These are phyloP conservation scores for Callosobruchus maculatus DNA, from an alignment of 2,888 invertebrate species.

Conservation along the genomic window DNA sequence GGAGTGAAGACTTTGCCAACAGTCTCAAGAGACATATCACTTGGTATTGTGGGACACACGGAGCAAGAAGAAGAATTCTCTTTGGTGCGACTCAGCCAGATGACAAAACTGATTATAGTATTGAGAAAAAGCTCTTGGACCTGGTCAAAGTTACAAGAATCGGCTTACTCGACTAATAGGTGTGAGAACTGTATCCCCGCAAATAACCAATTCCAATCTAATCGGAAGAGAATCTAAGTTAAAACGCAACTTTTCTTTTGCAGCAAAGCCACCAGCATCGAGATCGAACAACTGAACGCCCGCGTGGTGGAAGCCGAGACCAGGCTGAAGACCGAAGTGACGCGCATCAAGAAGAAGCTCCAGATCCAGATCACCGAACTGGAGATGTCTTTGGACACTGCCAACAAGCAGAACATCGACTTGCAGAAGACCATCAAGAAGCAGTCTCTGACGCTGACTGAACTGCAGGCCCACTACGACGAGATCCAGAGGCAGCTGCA, in stretches of 20 bases:
- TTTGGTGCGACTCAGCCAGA: no score
- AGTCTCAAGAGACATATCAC: no score
- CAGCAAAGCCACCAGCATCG: conserved; percentile 96
- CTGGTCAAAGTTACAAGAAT: no score
- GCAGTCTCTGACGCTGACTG: conserved; percentile 86
- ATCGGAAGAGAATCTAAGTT: neutral
- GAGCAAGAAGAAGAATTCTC: no score
- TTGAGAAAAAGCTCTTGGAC: no score
- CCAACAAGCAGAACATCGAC: conserved; percentile 97
- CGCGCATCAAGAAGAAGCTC: conserved; percentile 98
- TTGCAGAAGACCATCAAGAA: conserved; percentile 97
- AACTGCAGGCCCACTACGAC: conserved; percentile 93
- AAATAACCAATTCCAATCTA: no score
- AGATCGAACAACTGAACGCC: conserved; percentile 93
- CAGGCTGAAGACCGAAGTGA: conserved; percentile 91
- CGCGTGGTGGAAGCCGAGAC: conserved; percentile 96
- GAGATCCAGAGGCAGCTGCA: conserved; percentile 94
- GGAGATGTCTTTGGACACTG: conserved; percentile 93
- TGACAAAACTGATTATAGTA: no score
- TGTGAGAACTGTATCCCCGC: no score
- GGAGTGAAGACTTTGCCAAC: no score
- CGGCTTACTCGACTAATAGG: no score
- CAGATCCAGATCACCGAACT: conserved; percentile 96
- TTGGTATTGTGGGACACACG: no score
- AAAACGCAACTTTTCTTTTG: conserved; percentile 2